Evolutionary conservation across 2,113 vertebrate species (phyloP).

Genomic region (Oryzias javanicus): DNA sequence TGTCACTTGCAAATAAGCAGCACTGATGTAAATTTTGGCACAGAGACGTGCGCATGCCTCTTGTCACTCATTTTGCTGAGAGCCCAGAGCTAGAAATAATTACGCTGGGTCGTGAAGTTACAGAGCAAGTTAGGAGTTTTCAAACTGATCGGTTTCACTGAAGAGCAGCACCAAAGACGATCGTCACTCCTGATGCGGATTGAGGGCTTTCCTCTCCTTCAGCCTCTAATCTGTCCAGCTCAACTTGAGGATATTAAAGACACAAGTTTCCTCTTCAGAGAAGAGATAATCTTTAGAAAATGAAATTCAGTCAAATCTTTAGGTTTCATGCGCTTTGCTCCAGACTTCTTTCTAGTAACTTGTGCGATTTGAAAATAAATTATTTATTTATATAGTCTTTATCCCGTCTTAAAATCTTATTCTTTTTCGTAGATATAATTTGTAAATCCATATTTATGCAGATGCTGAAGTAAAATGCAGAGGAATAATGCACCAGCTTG

Average conservation of each 20-base stretch:
- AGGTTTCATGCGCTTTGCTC: no score
- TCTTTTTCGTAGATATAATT: no score
- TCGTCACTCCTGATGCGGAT: neutral
- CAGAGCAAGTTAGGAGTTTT: constrained; percentile 13
- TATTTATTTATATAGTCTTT: no score
- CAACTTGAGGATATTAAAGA: neutral
- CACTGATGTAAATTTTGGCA: constrained; percentile 25
- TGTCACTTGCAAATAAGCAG: constrained; percentile 20
- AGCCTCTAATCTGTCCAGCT: neutral
- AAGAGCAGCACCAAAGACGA: neutral
- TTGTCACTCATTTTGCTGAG: constrained; percentile 18
- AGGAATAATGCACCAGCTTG: no score
- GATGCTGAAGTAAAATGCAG: no score
- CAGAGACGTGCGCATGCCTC: neutral
- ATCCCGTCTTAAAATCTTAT: no score
- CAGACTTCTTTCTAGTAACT: no score
- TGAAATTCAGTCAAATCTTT: no score
- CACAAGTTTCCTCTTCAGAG: no score
- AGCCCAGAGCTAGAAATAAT: constrained; percentile 34
- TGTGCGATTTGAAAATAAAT: no score
- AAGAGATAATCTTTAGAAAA: no score
- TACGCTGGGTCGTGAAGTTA: constrained; percentile 21
- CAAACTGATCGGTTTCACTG: neutral
- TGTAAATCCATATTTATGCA: no score
- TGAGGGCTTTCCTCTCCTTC: neutral